Base-by-base conservation (phyloP, 2,113 vertebrate species). In the Collichthys lucidus region DNA sequence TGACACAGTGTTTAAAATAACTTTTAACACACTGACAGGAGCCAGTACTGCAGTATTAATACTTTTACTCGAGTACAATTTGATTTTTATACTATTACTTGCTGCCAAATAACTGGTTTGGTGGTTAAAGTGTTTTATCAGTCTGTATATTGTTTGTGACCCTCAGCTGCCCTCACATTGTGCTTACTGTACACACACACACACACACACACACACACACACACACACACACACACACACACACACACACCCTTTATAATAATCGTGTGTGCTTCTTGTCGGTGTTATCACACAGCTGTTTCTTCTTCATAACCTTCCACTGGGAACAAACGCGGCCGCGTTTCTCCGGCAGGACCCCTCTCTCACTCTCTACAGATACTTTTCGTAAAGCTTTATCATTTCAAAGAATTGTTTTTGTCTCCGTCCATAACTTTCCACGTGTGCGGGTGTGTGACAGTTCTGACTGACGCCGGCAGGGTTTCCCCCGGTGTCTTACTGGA, bases 401-500 rank as follows among this genome's bases (percentile, higher is more conserved):
- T 94, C 92, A 92, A 63, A 92, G 89, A 93, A 92, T 62, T 86
- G 80, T 88, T 91, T 91, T 92, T 19, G 60, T 82, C 86, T 84
- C 77, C 61, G 68, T 83, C 14, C 72, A 12, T 22, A 69, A 85
- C 52, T 93, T 92, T 92, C 88, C 91, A 88, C 84, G 52, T 80
- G 78, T 80, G 91, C 74, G 91, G 61, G 79, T 71, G 86, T 82
- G 79, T 66, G 75, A 72, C 85, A 83, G 71, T 57, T 78, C 20
- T 53, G 70, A 31, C 26, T 84, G 77, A 91, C 82, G 81, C 61
- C 72, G 64, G 31, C 86, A 93, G 92, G 92, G 86, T 88, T 94
- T 92, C 90, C 91, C 92, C 93, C 40, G 44, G 55, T 65, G 82
- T 85, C 49, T 92, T 90, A 90, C 89, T 82, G 89, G 86, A 93